A percentile compares a stretch with the other conserved stretches of the same genome.
Conservation (phyloP, 2,113 vertebrate genomes). For the Clarias gariepinus region DNA sequence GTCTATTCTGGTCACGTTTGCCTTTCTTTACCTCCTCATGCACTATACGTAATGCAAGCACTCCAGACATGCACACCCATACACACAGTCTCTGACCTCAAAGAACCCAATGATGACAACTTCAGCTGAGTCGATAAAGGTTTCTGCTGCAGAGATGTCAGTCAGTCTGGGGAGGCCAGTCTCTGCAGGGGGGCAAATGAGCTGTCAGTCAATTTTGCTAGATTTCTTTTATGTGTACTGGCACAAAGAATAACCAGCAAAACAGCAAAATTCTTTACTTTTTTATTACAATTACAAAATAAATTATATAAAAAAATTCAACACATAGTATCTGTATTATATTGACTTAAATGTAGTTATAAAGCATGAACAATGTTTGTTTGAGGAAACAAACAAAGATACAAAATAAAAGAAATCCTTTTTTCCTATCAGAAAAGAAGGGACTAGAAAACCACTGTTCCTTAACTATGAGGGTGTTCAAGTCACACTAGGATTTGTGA, state of each 20-base stretch:
- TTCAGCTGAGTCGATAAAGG: constrained; percentile 79
- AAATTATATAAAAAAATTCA: not conserved
- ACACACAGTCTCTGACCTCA: constrained; percentile 76
- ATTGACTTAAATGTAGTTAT: not conserved
- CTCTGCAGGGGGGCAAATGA: constrained; percentile 60
- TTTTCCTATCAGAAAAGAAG: not conserved
- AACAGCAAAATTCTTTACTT: not conserved
- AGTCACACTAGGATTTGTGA: no score
- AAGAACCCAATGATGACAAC: constrained; percentile 88
- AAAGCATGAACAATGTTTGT: not conserved
- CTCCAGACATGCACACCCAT: constrained; percentile 18
- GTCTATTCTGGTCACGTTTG: not conserved
- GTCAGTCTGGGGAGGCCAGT: constrained; percentile 60
- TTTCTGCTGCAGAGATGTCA: constrained; percentile 61
- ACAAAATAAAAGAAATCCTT: not conserved
- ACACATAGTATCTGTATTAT: not conserved
- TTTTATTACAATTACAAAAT: not conserved
- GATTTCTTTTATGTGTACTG: not conserved
- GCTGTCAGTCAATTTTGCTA: not conserved
- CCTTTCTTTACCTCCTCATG: not conserved
- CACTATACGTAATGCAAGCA: not conserved
- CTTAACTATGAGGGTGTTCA: not conserved
- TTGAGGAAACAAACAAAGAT: not conserved
- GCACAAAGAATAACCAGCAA: not conserved
- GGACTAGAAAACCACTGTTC: not conserved